Evolutionary conservation across 2,888 invertebrate genomes (phyloP).

Genomic region (Lingula anatina): DNA sequence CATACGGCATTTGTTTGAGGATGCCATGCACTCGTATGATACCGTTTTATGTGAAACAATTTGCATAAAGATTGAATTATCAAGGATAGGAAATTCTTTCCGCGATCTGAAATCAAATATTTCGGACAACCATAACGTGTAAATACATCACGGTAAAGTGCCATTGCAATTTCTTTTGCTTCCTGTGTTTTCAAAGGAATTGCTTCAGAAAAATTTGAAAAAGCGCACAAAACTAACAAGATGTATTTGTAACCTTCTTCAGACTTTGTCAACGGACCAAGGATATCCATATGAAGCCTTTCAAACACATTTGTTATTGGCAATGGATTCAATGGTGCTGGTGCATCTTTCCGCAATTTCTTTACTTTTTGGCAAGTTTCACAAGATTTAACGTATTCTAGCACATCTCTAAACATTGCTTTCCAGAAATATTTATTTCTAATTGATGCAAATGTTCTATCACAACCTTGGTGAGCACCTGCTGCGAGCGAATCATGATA

Average conservation of each 20-base stretch:
- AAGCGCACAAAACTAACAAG: not conserved
- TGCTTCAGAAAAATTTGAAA: too few species aligned
- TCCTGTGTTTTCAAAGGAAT: too few species aligned
- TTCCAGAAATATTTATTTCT: too few species aligned
- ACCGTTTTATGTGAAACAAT: too few species aligned
- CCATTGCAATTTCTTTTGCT: constrained; percentile 2
- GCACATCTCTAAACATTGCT: constrained; percentile 6
- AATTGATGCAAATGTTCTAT: too few species aligned
- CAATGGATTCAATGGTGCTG: constrained; percentile 6
- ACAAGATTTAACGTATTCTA: constrained; percentile 5
- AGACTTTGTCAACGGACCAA: constrained; percentile 5
- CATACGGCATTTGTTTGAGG: too few species aligned
- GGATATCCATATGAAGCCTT: constrained; percentile 9
- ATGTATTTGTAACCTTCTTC: too few species aligned
- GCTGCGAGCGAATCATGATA: too few species aligned
- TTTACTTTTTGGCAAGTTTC: constrained; percentile 6
- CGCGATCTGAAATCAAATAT: constrained; percentile 1
- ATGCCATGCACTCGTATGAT: too few species aligned
- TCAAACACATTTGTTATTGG: constrained; percentile 5
- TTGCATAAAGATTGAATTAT: too few species aligned
- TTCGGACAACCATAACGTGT: not conserved
- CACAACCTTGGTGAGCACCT: too few species aligned
- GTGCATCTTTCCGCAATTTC: not conserved
- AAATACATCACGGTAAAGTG: not conserved
- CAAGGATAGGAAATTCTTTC: too few species aligned